Base-by-base conservation (phyloP, 2,888 invertebrate genomes). In the Pristionchus maxplancki region DNA sequence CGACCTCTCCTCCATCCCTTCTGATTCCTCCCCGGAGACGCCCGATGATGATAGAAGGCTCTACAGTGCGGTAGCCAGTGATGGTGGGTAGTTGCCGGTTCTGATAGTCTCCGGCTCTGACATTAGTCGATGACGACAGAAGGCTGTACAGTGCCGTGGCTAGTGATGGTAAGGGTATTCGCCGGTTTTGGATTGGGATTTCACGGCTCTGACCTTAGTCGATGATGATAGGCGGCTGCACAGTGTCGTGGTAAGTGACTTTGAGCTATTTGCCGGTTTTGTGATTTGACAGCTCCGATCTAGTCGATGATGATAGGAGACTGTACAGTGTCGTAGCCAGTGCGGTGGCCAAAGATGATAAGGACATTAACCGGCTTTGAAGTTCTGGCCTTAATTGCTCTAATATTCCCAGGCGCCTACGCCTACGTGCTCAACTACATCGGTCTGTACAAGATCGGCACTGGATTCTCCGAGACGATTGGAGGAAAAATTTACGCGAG, bases 401-500 rank as follows among this genome's bases (percentile, higher is more conserved):
- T 3, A 17, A 31, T 1, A 24, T 40, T 31, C 58, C 20, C 82
- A 92, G 98, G 98, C 17, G 97, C 97, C 91, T 98, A 96, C 95
- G 96, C 99, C 87, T 99, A 97, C 95, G 96, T 99, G 48, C 97
- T 97, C 93, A 95, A 95, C 89, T 96, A 97, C 17, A 96, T 97
- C 93, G 97, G 97, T 1, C 96, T 99, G 81, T 96, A 97, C 90
- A 99, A 99, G 96, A 96, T 99, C 90, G 99, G 99, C 31, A 97
- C 98, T 86, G 99, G 99, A 13, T 97, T 97, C 95, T 97, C 97
- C 85, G 97, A 97, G 91, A 98, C 98, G 13, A 96, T 97, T 91
- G 97, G 97, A 95, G 98, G 98, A n/a, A 97, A 97, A 94, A 96
- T 98, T 37, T 97, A 98, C 95, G 96, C 96, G 91, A 96, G 97